Percentiles rank a stretch among this genome's conserved stretches.
Conservation (phyloP, 2,797 vertebrate species). For the Gadopsis bispinosus region DNA sequence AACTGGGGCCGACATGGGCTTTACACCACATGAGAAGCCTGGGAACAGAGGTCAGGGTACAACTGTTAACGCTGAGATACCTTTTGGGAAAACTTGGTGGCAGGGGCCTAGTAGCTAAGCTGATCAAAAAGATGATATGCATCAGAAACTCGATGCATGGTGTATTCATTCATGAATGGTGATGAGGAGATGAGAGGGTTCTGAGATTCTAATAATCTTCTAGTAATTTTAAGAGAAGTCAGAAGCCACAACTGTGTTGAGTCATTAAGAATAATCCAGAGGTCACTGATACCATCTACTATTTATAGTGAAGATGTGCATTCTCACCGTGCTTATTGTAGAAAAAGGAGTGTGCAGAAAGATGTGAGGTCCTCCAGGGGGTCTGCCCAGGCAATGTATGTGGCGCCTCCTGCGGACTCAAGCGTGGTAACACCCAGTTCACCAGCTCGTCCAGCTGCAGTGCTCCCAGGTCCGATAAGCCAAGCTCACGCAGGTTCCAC, state of each 20-base stretch:
- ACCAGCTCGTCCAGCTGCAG: constrained; percentile 88
- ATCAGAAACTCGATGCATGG: too few relatives aligned
- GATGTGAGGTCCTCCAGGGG: constrained; percentile 89
- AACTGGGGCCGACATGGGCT: constrained; percentile 76
- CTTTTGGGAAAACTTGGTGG: background rate
- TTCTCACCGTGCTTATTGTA: constrained; percentile 94
- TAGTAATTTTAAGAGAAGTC: background rate
- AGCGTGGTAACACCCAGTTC: constrained; percentile 85
- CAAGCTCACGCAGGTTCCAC: constrained; percentile 90
- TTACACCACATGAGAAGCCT: constrained; percentile 85
- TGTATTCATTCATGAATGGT: too few relatives aligned
- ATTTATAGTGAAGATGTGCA: background rate
- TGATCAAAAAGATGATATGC: background rate
- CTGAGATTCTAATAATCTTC: background rate
- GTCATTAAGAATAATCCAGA: too few relatives aligned
- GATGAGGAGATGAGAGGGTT: background rate
- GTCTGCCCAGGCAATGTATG: constrained; percentile 58
- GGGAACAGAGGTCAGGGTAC: constrained; percentile 25
- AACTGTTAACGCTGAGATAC: background rate
- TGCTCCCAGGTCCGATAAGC: constrained; percentile 89
- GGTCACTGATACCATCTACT: too few relatives aligned
- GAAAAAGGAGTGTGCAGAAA: constrained; percentile 94
- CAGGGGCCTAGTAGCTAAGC: background rate
- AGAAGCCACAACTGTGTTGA: too few relatives aligned
- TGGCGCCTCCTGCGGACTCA: constrained; percentile 71